A percentile compares a stretch with the other conserved stretches of the same genome.
These are phyloP conservation scores for Rhysida immarginata DNA, from an alignment of 1,140 invertebrate species.

Conservation along the genomic window DNA sequence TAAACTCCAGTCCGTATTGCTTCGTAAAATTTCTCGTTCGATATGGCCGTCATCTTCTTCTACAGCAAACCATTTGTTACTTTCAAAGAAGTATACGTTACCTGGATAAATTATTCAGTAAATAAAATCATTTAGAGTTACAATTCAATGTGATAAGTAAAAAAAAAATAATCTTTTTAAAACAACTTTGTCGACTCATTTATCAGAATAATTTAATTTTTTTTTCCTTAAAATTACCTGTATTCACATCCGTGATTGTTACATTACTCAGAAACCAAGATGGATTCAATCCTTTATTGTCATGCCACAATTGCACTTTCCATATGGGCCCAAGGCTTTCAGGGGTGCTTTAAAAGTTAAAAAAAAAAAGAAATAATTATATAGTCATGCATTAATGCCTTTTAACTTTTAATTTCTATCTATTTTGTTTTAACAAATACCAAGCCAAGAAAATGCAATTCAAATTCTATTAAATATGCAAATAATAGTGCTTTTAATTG, in stretches of 20 bases:
- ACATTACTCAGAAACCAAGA: slow-evolving; percentile 14
- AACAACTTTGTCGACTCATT: background rate
- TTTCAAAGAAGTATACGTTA: slow-evolving; percentile 5
- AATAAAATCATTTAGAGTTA: background rate
- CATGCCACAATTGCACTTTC: slow-evolving; percentile 14
- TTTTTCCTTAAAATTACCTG: slow-evolving; percentile 7
- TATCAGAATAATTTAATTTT: background rate
- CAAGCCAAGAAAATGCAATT: no score
- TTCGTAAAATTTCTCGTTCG: slow-evolving; percentile 9
- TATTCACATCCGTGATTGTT: slow-evolving; percentile 11
- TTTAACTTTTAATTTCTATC: no score
- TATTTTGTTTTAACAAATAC: no score
- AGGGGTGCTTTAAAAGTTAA: slow-evolving; percentile 9
- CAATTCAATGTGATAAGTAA: background rate
- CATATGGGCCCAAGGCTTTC: slow-evolving; percentile 9
- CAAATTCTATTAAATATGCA: no score
- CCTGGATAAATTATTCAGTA: background rate
- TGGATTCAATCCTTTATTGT: slow-evolving; percentile 12
- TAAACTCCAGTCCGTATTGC: background rate
- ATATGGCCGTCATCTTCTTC: slow-evolving; percentile 13
- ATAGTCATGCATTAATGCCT: no score
- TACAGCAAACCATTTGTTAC: slow-evolving; percentile 11
- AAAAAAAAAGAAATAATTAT: no score
- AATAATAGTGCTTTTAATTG: no score
- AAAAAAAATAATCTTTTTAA: background rate